Base-by-base conservation (phyloP, 2,797 vertebrate species). In the Tachyglossus aculeatus region DNA sequence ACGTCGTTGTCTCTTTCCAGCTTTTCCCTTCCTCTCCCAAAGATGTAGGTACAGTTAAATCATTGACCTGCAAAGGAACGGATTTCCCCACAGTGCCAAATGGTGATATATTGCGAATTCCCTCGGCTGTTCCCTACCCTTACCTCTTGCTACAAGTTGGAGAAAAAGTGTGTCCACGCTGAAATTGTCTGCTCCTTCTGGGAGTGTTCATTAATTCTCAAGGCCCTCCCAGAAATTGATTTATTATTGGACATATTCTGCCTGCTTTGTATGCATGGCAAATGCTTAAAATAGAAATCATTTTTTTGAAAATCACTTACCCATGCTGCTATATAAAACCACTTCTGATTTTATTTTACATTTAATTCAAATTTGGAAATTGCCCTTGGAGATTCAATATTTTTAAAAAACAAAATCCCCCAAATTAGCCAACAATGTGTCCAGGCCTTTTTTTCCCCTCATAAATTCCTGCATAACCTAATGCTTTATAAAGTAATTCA, bases 401-500 rank as follows among this genome's bases (percentile, higher is more conserved):
- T 72, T 77, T 80, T 71, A 68, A 69, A 64, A 51, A 14, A 22
- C 31, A 67, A 67, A 71, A 59, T 63, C 39, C 16, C 32, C 67
- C 72, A 72, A 55, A 22, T 45, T 22, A 44, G 32, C 24, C 25
- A 55, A 59, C 51, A 77, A 71, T 33, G 19, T 74, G 24, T 25
- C 61, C 19, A 27, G 25, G 77, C 65, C 45, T 53, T 48, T 58
- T 57, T 56, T 66, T 32, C 40, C 22, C 37, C 61, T 71, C 37
- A 74, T 71, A 72, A 74, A 83, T 82, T 70, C 44, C 45, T 51
- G 11, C 29, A 37, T 44, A 67, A 25, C 47, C 50, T 72, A 77
- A 70, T 77, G 54, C 68, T 76, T 40, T 84, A 56, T 76, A 48
- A 77, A 76, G 61, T 43, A 58, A 63, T 77, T 78, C 71, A 82